phyloP scores from a whole-genome alignment of 2,113 vertebrate genomes.

The Podocnemis expansa region DNA sequence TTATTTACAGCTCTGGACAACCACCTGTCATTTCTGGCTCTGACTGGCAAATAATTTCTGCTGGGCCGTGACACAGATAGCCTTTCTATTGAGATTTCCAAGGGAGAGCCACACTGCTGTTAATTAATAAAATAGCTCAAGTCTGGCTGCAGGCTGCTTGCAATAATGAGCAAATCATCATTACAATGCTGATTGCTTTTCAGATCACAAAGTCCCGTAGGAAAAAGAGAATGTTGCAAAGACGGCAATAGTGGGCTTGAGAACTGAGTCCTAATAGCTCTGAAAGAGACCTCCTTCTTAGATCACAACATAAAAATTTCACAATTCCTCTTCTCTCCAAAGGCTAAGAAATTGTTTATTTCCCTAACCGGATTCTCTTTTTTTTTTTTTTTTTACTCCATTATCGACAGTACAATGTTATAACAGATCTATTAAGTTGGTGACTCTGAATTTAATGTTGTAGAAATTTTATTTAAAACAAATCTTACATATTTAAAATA shows the following conservation, averaged over 20 bases:
- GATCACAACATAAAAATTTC: not conserved
- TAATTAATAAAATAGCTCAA: conserved; percentile 29
- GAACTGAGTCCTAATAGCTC: not conserved
- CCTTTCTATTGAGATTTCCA: conserved; percentile 33
- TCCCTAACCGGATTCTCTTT: not conserved
- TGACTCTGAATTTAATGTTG: not conserved
- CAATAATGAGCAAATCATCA: not conserved
- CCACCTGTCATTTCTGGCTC: conserved; percentile 44
- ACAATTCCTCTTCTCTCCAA: not conserved
- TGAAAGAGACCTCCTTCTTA: not conserved
- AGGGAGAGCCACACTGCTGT: not conserved
- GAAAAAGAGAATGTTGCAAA: not conserved
- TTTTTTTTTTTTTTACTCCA: not conserved
- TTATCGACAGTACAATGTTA: not conserved
- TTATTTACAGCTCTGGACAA: conserved; percentile 5
- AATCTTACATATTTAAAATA: fast-evolving
- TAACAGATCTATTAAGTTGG: not conserved
- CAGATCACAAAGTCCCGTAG: not conserved
- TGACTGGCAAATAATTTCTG: conserved; percentile 7
- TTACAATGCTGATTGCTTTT: not conserved
- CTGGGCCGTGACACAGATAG: not conserved
- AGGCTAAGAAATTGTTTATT: not conserved
- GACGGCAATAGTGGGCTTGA: not conserved
- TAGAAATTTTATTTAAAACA: not conserved
- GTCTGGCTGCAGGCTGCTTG: conserved; percentile 21